These are phyloP conservation scores for Gibbula magus DNA, from an alignment of 2,888 invertebrate species.

Conservation along the genomic window DNA sequence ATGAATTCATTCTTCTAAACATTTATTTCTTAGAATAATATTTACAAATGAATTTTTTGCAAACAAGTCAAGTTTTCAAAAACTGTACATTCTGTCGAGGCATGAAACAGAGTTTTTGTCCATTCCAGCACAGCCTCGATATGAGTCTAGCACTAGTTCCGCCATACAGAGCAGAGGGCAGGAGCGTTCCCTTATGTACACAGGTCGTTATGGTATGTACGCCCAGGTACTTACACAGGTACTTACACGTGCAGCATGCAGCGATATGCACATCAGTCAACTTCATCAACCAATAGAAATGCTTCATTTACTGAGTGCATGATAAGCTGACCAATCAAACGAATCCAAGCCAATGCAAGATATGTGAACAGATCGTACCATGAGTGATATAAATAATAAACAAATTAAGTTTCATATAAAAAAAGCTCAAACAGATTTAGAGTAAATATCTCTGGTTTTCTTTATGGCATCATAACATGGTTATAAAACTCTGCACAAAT, in stretches of 20 bases:
- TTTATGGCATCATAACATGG: too few species aligned
- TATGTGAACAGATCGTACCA: background rate
- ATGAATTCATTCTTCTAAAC: slow-evolving; percentile 13
- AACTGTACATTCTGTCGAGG: slow-evolving; percentile 18
- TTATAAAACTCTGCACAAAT: background rate
- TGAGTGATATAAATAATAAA: slow-evolving; percentile 9
- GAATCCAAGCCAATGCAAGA: background rate
- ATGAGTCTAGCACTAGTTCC: background rate
- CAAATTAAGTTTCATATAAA: background rate
- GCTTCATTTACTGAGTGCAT: background rate
- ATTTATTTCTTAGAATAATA: slow-evolving; percentile 24
- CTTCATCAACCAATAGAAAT: background rate
- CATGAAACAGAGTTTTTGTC: background rate
- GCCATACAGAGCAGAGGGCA: background rate
- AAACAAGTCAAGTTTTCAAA: slow-evolving; percentile 2
- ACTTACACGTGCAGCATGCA: background rate
- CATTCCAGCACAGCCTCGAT: background rate
- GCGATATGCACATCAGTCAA: background rate
- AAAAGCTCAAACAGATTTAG: background rate
- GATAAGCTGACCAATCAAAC: background rate
- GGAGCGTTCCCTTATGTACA: background rate
- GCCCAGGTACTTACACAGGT: background rate
- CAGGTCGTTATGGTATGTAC: background rate
- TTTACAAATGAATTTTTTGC: slow-evolving; percentile 25
- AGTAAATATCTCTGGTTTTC: background rate